These are phyloP conservation scores for Drosophila ustulata DNA, from an alignment of 2,888 invertebrate species.

Conservation along the genomic window DNA sequence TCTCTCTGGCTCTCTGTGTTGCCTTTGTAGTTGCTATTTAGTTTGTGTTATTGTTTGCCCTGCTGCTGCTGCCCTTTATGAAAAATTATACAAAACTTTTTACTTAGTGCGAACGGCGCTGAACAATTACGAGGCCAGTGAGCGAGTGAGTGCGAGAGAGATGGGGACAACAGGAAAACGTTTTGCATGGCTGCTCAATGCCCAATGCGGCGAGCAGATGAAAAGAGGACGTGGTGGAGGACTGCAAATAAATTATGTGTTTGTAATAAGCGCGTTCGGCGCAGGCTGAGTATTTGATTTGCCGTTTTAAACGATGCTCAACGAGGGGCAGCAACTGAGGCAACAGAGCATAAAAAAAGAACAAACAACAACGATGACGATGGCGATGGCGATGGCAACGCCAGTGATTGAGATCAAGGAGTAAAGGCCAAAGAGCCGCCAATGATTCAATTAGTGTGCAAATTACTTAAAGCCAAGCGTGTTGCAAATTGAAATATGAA, in stretches of 20 bases:
- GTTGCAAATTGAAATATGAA: constrained; percentile 4
- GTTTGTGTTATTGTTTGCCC: constrained; percentile 48
- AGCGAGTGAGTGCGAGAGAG: constrained; percentile 2
- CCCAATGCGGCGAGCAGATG: constrained; percentile 25
- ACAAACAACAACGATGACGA: background rate
- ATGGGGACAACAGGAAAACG: constrained; percentile 2
- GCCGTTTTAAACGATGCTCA: constrained; percentile 42
- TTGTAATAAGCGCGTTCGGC: constrained; percentile 50
- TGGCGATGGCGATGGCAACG: background rate
- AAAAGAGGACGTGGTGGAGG: background rate
- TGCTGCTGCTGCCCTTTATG: constrained; percentile 48
- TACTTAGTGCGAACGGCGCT: constrained; percentile 67
- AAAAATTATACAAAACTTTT: constrained; percentile 78
- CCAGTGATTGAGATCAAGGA: constrained; percentile 29
- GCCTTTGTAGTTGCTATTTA: constrained; percentile 44
- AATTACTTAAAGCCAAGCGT: constrained; percentile 19
- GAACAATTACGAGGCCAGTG: constrained; percentile 67
- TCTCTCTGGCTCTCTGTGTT: background rate
- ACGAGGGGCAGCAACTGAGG: constrained; percentile 3
- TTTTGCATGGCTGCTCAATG: constrained; percentile 41
- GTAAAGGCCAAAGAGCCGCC: constrained; percentile 10
- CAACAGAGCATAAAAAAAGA: constrained; percentile 15
- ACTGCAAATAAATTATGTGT: constrained; percentile 65
- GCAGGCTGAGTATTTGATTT: constrained; percentile 45
- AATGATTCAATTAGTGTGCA: constrained; percentile 39